phyloP scores from a whole-genome alignment of 1,140 invertebrate genomes.

The Drosophila obscura region DNA sequence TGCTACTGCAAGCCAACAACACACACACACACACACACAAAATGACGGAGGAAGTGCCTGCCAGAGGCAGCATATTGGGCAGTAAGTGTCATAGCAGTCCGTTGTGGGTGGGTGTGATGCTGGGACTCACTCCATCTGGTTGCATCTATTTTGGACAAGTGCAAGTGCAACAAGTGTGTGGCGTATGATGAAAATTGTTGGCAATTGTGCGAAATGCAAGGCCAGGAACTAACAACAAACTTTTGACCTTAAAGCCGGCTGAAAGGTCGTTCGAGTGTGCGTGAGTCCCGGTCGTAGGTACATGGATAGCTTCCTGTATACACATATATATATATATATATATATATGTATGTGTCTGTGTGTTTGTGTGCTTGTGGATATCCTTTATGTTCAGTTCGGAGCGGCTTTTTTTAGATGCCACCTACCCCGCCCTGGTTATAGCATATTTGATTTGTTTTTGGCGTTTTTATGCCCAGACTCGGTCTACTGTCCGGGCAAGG shows the following conservation, averaged over 20 bases:
- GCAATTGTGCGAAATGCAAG: constrained; percentile 17
- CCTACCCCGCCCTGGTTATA: constrained; percentile 13
- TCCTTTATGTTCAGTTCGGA: constrained; percentile 55
- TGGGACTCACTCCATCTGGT: constrained; percentile 1
- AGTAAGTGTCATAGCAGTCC: constrained; percentile 63
- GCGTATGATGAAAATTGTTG: constrained; percentile 34
- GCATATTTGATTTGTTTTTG: constrained; percentile 50
- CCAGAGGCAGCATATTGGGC: constrained; percentile 77
- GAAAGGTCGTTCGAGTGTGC: constrained; percentile 65
- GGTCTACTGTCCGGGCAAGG: constrained; percentile 45
- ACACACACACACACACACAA: constrained; percentile 23
- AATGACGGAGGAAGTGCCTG: constrained; percentile 77
- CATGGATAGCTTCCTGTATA: constrained; percentile 4
- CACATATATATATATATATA: neutral
- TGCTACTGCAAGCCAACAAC: constrained; percentile 1
- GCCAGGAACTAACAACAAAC: constrained; percentile 4
- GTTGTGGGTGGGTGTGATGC: neutral
- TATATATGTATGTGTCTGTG: neutral
- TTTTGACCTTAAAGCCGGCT: constrained; percentile 67
- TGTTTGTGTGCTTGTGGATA: constrained; percentile 32
- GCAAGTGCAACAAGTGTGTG: constrained; percentile 69
- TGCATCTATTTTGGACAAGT: constrained; percentile 48
- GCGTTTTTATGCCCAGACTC: constrained; percentile 24
- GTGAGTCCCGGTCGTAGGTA: constrained; percentile 20
- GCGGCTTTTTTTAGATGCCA: constrained; percentile 59